A percentile compares a stretch with the other conserved stretches of the same genome.
These are phyloP conservation scores for Eremophila alpestris DNA, from an alignment of 2,797 vertebrate genomes.

Conservation along the genomic window DNA sequence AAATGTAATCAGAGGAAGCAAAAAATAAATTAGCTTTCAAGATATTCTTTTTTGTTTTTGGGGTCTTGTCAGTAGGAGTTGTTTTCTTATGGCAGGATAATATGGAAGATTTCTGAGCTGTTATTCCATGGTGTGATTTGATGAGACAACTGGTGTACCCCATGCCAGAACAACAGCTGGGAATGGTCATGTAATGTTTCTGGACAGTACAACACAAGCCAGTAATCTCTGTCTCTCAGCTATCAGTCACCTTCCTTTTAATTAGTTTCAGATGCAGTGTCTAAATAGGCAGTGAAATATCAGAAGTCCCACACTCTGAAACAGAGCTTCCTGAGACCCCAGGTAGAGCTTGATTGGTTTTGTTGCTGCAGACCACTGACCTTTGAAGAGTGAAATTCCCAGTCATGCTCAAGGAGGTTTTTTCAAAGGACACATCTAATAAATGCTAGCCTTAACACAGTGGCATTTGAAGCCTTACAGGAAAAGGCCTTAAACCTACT, in stretches of 20 bases:
- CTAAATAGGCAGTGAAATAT: neutral
- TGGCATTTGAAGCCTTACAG: neutral
- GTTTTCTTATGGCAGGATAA: neutral
- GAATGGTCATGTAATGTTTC: slow-evolving; percentile 45
- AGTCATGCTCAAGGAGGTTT: neutral
- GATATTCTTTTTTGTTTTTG: neutral
- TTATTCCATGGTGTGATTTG: slow-evolving; percentile 31
- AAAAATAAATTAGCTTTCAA: neutral
- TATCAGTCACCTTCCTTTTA: slow-evolving; percentile 38
- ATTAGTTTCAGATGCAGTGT: slow-evolving; percentile 11
- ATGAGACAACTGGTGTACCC: slow-evolving; percentile 40
- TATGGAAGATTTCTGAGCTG: slow-evolving; percentile 4
- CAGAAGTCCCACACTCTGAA: neutral
- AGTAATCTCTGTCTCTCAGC: slow-evolving; percentile 23
- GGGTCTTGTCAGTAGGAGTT: neutral
- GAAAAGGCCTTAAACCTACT: neutral
- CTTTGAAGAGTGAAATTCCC: neutral
- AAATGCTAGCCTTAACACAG: neutral
- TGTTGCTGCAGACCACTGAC: neutral
- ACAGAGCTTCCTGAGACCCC: neutral
- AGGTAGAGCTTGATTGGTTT: neutral
- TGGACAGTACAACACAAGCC: slow-evolving; percentile 4
- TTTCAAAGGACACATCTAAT: neutral
- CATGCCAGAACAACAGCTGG: slow-evolving; percentile 45
- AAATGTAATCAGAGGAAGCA: slow-evolving; percentile 21